Percentiles rank a stretch among this genome's conserved stretches.
Conservation (phyloP, 1,140 invertebrate species). For the Philopotamus ludificatus region DNA sequence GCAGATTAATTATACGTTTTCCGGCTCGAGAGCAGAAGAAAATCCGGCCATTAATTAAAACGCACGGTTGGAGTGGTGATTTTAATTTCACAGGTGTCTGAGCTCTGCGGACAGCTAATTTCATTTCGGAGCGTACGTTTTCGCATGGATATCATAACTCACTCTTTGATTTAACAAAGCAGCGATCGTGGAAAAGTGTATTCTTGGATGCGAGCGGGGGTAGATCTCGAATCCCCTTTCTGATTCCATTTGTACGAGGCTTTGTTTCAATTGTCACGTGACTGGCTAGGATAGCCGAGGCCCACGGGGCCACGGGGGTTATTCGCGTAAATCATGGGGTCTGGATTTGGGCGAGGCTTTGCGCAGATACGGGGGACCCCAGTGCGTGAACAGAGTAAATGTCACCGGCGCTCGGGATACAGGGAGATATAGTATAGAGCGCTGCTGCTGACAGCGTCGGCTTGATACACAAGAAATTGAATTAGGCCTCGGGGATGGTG, state of each 20-base stretch:
- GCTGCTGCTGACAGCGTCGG: not conserved
- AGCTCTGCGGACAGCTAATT: not conserved
- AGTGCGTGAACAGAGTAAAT: not conserved
- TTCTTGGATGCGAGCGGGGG: not conserved
- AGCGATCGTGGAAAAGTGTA: too few species aligned
- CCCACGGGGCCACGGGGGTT: too few species aligned
- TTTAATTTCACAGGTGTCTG: conserved; percentile 29
- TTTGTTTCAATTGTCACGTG: not conserved
- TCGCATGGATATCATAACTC: too few species aligned
- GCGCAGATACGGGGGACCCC: not conserved
- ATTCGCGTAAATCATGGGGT: not conserved
- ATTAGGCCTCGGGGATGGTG: too few species aligned
- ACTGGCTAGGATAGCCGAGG: not conserved
- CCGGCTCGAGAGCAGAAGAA: conserved; percentile 16
- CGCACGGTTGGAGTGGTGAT: not conserved
- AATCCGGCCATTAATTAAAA: conserved; percentile 22
- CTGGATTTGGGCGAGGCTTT: not conserved
- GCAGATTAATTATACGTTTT: conserved; percentile 26
- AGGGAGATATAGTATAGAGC: not conserved
- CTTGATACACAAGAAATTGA: not conserved
- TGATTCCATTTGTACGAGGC: not conserved
- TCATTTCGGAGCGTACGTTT: too few species aligned
- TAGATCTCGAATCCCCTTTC: not conserved
- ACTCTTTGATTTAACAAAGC: conserved; percentile 10
- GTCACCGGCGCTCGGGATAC: not conserved